A percentile compares a stretch with the other conserved stretches of the same genome.
These are phyloP conservation scores for Cynoglossus semilaevis DNA, from an alignment of 2,113 vertebrate genomes.

Conservation along the genomic window DNA sequence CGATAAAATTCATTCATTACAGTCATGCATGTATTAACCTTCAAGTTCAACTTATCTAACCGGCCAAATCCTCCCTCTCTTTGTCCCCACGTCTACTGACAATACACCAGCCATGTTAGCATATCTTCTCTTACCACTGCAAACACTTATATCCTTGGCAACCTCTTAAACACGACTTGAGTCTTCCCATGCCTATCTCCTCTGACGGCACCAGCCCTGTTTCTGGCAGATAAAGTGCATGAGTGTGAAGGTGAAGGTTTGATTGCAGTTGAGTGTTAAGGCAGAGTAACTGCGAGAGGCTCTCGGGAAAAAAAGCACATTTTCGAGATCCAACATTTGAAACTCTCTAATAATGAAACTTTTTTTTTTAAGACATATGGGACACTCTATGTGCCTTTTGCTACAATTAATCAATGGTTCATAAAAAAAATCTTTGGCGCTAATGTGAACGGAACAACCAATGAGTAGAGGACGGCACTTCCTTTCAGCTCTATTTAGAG, in stretches of 20 bases:
- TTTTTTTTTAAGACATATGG: too few species aligned
- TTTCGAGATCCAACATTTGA: too few species aligned
- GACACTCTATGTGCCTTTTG: too few species aligned
- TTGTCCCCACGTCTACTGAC: conserved; percentile 37
- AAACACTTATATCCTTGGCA: conserved; percentile 55
- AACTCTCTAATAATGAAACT: too few species aligned
- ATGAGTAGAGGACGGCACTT: too few species aligned
- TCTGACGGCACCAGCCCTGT: conserved; percentile 46
- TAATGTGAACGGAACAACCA: too few species aligned
- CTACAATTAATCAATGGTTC: too few species aligned
- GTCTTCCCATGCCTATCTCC: conserved; percentile 51
- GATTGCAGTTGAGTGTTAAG: background rate
- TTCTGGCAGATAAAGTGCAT: conserved; percentile 59
- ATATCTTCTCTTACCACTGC: conserved; percentile 51
- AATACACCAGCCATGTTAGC: conserved; percentile 47
- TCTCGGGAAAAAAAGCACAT: conserved; percentile 12
- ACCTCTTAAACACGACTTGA: conserved; percentile 58
- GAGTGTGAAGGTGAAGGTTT: conserved; percentile 25
- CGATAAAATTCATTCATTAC: conserved; percentile 47
- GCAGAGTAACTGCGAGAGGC: conserved; percentile 31
- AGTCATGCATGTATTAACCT: conserved; percentile 64
- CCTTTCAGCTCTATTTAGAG: too few species aligned
- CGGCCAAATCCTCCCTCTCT: conserved; percentile 50
- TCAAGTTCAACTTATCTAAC: conserved; percentile 59
- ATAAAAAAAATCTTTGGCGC: too few species aligned